These are phyloP conservation scores for Auanema freiburgensis DNA, from an alignment of 2,888 invertebrate species.

Conservation along the genomic window DNA sequence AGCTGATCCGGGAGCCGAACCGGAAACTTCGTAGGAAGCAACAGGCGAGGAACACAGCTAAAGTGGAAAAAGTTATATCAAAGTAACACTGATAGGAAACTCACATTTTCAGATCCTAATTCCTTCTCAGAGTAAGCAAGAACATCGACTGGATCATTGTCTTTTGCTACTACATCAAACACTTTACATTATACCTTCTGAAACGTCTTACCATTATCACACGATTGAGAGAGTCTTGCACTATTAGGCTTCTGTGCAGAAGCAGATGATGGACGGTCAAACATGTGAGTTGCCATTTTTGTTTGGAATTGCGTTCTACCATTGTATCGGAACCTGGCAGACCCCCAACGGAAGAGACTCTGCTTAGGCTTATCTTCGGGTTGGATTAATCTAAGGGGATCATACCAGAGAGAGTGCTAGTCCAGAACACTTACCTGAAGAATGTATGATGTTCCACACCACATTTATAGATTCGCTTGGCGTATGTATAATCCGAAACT, in stretches of 20 bases:
- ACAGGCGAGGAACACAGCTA: conserved; percentile 12
- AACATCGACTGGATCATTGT: neutral
- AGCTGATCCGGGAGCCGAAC: neutral
- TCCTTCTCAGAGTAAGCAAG: too few species aligned
- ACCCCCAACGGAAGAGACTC: conserved; percentile 65
- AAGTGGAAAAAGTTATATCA: too few species aligned
- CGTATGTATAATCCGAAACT: conserved; percentile 87
- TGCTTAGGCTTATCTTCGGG: conserved; percentile 53
- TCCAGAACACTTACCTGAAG: conserved; percentile 78
- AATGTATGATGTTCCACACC: conserved; percentile 99
- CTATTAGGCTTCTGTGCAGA: neutral
- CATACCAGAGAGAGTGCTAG: too few species aligned
- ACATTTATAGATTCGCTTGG: conserved; percentile 96
- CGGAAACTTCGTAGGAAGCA: conserved; percentile 14
- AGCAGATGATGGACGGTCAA: conserved; percentile 24
- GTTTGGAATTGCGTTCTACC: conserved; percentile 96
- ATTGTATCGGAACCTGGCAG: conserved; percentile 88
- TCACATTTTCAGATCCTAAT: too few species aligned
- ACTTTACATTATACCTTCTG: neutral
- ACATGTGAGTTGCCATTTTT: conserved; percentile 73
- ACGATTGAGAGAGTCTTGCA: conserved; percentile 6
- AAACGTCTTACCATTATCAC: conserved; percentile 1
- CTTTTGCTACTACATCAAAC: neutral
- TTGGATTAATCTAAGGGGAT: conserved; percentile 59
- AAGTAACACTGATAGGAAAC: too few species aligned